Evolutionary conservation across 2,888 invertebrate genomes (phyloP).

Genomic region (Acrocyrtus sp.): DNA sequence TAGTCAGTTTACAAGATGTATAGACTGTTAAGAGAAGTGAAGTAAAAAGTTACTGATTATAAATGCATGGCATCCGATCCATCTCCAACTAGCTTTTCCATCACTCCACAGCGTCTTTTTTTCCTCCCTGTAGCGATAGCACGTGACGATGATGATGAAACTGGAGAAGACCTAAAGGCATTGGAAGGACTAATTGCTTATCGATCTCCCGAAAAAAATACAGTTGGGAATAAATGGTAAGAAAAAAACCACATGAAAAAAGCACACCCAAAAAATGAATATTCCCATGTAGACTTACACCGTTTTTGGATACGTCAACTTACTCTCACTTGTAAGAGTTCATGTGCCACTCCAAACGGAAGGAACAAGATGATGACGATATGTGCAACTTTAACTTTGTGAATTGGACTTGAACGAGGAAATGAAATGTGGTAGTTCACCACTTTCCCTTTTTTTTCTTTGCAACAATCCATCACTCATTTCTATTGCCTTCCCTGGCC

Average conservation of each 20-base stretch:
- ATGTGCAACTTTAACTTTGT: no score
- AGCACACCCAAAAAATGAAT: conserved; percentile 6
- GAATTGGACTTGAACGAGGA: no score
- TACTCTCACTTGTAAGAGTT: no score
- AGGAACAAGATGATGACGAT: background rate
- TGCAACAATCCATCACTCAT: conserved; percentile 62
- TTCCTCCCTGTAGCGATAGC: no score
- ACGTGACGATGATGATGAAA: conserved; percentile 18
- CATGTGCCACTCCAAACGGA: background rate
- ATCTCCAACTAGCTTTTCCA: background rate
- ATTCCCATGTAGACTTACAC: background rate
- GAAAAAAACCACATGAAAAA: conserved; percentile 12
- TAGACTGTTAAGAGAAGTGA: no score
- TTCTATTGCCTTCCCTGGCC: no score
- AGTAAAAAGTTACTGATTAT: no score
- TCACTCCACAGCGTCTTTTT: background rate
- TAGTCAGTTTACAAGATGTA: no score
- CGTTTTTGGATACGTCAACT: no score
- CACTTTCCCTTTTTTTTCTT: conserved; percentile 21
- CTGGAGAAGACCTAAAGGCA: conserved; percentile 18
- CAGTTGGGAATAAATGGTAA: no score
- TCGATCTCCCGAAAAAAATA: conserved; percentile 56
- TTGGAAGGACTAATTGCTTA: conserved; percentile 60
- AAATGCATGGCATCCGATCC: no score
- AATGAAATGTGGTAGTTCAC: conserved; percentile 16